phyloP scores from a whole-genome alignment of 1,140 invertebrate species.

The Tetranychus cinnabarinus region DNA sequence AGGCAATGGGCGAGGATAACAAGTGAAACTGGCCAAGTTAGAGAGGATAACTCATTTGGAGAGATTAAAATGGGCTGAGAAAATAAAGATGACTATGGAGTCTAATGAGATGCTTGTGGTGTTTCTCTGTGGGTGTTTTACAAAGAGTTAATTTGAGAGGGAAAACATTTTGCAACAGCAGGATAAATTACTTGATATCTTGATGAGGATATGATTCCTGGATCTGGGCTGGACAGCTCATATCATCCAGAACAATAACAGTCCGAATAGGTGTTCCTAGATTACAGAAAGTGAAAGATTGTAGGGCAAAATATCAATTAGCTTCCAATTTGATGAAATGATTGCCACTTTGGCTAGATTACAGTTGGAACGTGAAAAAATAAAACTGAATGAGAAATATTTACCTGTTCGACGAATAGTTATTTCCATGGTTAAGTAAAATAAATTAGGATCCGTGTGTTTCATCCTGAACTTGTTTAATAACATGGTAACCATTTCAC shows the following conservation, averaged over 20 bases:
- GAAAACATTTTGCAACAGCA: too few species aligned
- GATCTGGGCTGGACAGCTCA: slow-evolving; percentile 57
- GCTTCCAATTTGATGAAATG: neutral
- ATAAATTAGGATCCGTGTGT: slow-evolving; percentile 68
- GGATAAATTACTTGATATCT: slow-evolving; percentile 43
- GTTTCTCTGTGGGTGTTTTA: too few species aligned
- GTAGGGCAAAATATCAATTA: neutral
- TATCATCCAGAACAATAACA: slow-evolving; percentile 58
- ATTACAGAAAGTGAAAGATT: neutral
- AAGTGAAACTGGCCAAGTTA: too few species aligned
- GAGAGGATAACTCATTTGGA: too few species aligned
- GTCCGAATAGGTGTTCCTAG: slow-evolving; percentile 40
- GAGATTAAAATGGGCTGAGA: too few species aligned
- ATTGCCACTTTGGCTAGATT: neutral
- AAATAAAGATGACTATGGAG: too few species aligned
- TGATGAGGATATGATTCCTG: slow-evolving; percentile 73
- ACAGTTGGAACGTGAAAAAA: neutral
- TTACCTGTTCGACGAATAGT: slow-evolving; percentile 32
- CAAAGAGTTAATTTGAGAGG: too few species aligned
- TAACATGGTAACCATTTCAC: slow-evolving; percentile 56
- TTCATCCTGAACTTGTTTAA: slow-evolving; percentile 71
- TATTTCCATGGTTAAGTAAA: slow-evolving; percentile 79
- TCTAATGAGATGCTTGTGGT: too few species aligned
- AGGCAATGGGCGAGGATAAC: too few species aligned
- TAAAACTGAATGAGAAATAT: too few species aligned